These are phyloP conservation scores for Zelleria hepariella DNA, from an alignment of 2,888 invertebrate genomes.

Conservation along the genomic window DNA sequence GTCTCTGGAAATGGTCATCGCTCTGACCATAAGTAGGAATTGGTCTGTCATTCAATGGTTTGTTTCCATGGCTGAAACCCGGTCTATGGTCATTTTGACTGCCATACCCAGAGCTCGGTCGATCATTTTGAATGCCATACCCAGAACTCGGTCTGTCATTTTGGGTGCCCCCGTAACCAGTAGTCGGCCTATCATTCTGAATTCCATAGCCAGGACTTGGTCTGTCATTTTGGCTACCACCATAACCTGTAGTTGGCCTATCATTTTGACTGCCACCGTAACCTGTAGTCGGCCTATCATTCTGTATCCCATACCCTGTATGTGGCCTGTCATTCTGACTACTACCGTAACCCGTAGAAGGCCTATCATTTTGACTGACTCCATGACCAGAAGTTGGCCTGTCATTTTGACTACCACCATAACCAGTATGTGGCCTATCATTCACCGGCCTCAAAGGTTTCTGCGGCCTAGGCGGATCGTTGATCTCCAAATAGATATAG, in stretches of 20 bases:
- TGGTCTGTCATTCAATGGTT: slow-evolving; percentile 23
- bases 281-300: slow-evolving; percentile 22
- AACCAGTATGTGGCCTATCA: slow-evolving; percentile 8
- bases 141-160: slow-evolving; percentile 20
- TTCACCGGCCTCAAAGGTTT: slow-evolving; percentile 25
- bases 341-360: slow-evolving; percentile 7
- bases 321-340: slow-evolving; percentile 21
- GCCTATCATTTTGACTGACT: neutral
- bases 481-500: slow-evolving; percentile 48
- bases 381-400: neutral
- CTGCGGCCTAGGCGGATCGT: slow-evolving; percentile 51
- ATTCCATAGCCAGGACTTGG: slow-evolving; percentile 26
- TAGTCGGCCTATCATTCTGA: slow-evolving; percentile 23
- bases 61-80: slow-evolving; percentile 20
- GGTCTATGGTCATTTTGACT: slow-evolving; percentile 28
- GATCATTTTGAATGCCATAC: slow-evolving; percentile 31
- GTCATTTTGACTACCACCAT: neutral
- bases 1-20: slow-evolving; percentile 21
- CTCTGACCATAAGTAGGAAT: neutral
- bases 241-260: slow-evolving; percentile 16
- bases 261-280: slow-evolving; percentile 30
- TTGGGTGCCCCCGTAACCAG: slow-evolving; percentile 25
- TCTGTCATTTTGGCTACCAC: too few species aligned
- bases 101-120: slow-evolving; percentile 22
- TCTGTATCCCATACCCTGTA: slow-evolving; percentile 22